Conservation (phyloP, 2,113 vertebrate genomes). For the Burhinus bistriatus region DNA sequence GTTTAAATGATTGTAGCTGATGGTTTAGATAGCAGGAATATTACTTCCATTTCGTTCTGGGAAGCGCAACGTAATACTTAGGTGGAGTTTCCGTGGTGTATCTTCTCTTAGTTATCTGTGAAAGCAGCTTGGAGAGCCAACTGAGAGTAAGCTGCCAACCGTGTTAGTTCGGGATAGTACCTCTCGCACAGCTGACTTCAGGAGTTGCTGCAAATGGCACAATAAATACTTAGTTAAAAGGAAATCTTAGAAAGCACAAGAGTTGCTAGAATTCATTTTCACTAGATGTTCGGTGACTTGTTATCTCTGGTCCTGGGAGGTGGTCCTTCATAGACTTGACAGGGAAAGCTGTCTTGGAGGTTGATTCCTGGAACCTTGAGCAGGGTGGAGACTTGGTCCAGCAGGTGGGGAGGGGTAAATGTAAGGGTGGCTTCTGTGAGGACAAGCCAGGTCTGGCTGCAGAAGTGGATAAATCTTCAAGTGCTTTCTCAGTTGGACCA, state of each 20-base stretch:
- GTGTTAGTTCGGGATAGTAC: not conserved
- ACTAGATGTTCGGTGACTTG: not conserved
- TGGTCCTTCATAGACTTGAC: not conserved
- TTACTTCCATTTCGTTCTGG: not conserved
- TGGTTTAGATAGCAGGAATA: not conserved
- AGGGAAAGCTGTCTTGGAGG: not conserved
- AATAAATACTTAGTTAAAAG: not conserved
- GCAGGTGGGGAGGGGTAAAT: not conserved
- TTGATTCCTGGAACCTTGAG: not conserved
- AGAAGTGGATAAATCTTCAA: not conserved
- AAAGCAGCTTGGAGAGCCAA: not conserved
- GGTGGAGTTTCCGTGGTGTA: not conserved
- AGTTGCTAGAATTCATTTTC: not conserved
- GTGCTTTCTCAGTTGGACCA: not conserved
- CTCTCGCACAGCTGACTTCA: accelerated
- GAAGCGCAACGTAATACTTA: not conserved
- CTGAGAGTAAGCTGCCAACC: not conserved
- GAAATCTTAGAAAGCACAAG: not conserved
- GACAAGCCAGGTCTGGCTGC: not conserved
- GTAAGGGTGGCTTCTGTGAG: not conserved
- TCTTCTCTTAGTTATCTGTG: not conserved
- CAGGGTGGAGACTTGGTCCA: not conserved
- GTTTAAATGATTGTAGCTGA: not conserved
- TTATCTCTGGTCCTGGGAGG: not conserved
- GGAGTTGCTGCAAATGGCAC: not conserved